phyloP scores from a whole-genome alignment of 2,888 invertebrate genomes.

The Rhingia campestris region DNA sequence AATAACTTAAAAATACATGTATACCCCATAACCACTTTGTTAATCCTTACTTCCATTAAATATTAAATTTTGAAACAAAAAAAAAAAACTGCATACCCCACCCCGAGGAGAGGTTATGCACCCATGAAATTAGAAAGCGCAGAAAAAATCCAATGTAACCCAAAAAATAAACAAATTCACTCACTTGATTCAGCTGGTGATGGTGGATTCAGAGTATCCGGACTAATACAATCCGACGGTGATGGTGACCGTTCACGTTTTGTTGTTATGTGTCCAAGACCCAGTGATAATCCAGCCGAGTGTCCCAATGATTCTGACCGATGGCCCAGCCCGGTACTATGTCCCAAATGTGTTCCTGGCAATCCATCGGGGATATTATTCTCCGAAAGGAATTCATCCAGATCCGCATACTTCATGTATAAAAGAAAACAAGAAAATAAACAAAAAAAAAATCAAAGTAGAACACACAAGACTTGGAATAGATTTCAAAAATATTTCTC shows the following conservation, averaged over 20 bases:
- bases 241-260: slow-evolving; percentile 94
- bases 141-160: too few species aligned
- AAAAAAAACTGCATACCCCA: too few species aligned
- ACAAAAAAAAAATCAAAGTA: slow-evolving; percentile 53
- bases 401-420: slow-evolving; percentile 93
- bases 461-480: slow-evolving; percentile 44
- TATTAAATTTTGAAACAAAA: background rate
- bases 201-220: slow-evolving; percentile 93
- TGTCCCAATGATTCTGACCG: slow-evolving; percentile 83
- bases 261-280: slow-evolving; percentile 87
- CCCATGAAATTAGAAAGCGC: too few species aligned
- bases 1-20: background rate
- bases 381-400: slow-evolving; percentile 98
- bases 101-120: slow-evolving; percentile 6
- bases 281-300: slow-evolving; percentile 85
- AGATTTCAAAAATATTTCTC: background rate
- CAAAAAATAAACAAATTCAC: slow-evolving; percentile 80
- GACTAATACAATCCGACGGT: slow-evolving; percentile 94
- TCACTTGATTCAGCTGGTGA: slow-evolving; percentile 95
- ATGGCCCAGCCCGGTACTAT: slow-evolving; percentile 82
- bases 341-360: slow-evolving; percentile 85
- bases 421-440: slow-evolving; percentile 9
- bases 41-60: background rate
- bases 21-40: slow-evolving; percentile 38
- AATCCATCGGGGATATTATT: slow-evolving; percentile 94